A percentile compares a stretch with the other conserved stretches of the same genome.
phyloP scores from a whole-genome alignment of 2,888 invertebrate genomes.

The Mythimna vitellina region DNA sequence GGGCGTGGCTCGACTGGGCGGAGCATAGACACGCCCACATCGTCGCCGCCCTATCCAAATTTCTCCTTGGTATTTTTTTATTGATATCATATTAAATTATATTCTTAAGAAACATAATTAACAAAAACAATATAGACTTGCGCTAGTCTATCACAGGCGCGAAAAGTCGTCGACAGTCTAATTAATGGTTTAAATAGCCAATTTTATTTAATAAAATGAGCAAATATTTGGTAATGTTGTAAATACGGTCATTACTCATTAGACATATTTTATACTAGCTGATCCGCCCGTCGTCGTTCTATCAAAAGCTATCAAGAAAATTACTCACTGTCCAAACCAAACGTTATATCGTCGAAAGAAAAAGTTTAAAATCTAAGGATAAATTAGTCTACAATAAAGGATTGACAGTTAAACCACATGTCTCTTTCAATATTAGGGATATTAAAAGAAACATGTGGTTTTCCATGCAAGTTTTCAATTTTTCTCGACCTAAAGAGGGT shows the following conservation, averaged over 20 bases:
- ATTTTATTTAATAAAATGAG: neutral
- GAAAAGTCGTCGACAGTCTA: neutral
- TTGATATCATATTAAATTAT: constrained; percentile 68
- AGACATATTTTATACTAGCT: too few relatives aligned
- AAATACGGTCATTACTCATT: neutral
- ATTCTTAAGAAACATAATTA: constrained; percentile 30
- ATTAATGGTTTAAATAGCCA: neutral
- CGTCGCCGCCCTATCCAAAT: constrained; percentile 85
- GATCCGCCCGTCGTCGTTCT: too few relatives aligned
- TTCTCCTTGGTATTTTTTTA: constrained; percentile 77
- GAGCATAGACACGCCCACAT: constrained; percentile 86
- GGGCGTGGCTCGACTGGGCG: constrained; percentile 87
- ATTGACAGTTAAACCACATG: too few relatives aligned
- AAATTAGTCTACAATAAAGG: too few relatives aligned
- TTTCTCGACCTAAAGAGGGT: too few relatives aligned
- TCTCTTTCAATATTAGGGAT: too few relatives aligned
- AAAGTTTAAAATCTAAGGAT: too few relatives aligned
- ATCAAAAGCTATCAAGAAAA: too few relatives aligned
- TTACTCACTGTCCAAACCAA: too few relatives aligned
- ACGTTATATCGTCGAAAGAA: too few relatives aligned
- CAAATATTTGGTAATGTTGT: neutral
- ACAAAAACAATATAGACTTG: constrained; percentile 4
- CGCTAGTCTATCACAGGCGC: neutral
- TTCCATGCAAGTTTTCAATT: too few relatives aligned
- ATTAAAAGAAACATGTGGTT: too few relatives aligned